Conservation (phyloP, 2,888 invertebrate species). For the Acleris holmiana region DNA sequence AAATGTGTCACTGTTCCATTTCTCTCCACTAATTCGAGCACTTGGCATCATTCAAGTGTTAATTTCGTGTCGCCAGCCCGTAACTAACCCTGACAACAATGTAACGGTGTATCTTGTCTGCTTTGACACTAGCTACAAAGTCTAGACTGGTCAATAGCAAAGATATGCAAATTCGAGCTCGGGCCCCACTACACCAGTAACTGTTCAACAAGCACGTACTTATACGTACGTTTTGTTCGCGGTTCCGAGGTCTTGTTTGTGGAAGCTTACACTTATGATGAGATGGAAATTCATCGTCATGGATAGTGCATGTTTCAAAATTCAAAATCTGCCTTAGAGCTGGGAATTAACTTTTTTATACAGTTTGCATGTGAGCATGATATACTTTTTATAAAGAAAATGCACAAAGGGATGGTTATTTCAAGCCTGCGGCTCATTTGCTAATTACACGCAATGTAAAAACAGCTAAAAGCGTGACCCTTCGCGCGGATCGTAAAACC, state of each 20-base stretch:
- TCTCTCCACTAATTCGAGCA: slow-evolving; percentile 16
- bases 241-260: slow-evolving; percentile 11
- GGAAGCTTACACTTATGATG: slow-evolving; percentile 5
- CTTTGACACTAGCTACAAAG: slow-evolving; percentile 65
- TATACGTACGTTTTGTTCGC: slow-evolving; percentile 23
- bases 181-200: slow-evolving; percentile 43
- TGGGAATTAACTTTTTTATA: too few species aligned
- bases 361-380: not conserved
- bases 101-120: slow-evolving; percentile 47
- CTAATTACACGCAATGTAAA: slow-evolving; percentile 40
- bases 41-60: slow-evolving; percentile 32
- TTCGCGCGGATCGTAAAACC: slow-evolving; percentile 63
- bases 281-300: slow-evolving; percentile 3
- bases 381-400: not conserved
- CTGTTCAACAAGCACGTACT: slow-evolving; percentile 39
- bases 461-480: slow-evolving; percentile 64
- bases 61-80: slow-evolving; percentile 30
- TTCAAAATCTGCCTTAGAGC: too few species aligned
- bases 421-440: slow-evolving; percentile 3
- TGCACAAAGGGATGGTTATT: slow-evolving; percentile 4
- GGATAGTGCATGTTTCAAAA: not conserved
- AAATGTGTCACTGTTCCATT: slow-evolving; percentile 5
- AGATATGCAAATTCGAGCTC: slow-evolving; percentile 61
- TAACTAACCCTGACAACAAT: slow-evolving; percentile 26
- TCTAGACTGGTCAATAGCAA: slow-evolving; percentile 71